Conservation (phyloP, 2,797 vertebrate genomes). For the Pygocentrus nattereri region DNA sequence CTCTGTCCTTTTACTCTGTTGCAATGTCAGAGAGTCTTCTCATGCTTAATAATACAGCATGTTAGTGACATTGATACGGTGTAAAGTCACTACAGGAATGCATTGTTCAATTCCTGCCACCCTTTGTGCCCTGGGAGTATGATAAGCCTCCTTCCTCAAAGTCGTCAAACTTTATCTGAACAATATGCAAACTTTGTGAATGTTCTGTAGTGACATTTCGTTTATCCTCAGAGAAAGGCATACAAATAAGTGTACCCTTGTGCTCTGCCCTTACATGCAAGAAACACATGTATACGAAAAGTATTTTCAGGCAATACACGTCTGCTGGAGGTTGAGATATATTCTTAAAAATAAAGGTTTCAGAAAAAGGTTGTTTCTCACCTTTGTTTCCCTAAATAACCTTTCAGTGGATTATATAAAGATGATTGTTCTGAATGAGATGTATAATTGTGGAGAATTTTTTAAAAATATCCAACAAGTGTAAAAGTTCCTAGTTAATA, state of each 20-base stretch:
- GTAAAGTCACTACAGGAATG: slow-evolving; percentile 7
- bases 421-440: too few species aligned
- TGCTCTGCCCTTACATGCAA: slow-evolving; percentile 41
- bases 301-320: slow-evolving; percentile 33
- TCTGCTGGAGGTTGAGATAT: not conserved
- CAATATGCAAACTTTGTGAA: slow-evolving; percentile 34
- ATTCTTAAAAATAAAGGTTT: not conserved
- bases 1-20: slow-evolving; percentile 12
- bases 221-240: slow-evolving; percentile 21
- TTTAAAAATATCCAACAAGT: too few species aligned
- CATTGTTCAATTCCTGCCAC: not conserved
- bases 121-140: not conserved
- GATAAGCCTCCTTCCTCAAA: slow-evolving; percentile 26
- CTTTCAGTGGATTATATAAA: too few species aligned
- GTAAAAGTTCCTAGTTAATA: too few species aligned
- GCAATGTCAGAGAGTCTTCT: slow-evolving; percentile 19
- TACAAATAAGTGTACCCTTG: slow-evolving; percentile 53
- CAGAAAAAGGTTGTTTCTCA: too few species aligned
- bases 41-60: not conserved
- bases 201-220: slow-evolving; percentile 38
- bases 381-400: too few species aligned
- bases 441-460: too few species aligned
- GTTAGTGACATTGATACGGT: slow-evolving; percentile 9
- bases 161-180: slow-evolving; percentile 29
- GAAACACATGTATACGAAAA: slow-evolving; percentile 34